Evolutionary conservation across 2,888 invertebrate genomes (phyloP).

Genomic region (Ethmia dodecea): DNA sequence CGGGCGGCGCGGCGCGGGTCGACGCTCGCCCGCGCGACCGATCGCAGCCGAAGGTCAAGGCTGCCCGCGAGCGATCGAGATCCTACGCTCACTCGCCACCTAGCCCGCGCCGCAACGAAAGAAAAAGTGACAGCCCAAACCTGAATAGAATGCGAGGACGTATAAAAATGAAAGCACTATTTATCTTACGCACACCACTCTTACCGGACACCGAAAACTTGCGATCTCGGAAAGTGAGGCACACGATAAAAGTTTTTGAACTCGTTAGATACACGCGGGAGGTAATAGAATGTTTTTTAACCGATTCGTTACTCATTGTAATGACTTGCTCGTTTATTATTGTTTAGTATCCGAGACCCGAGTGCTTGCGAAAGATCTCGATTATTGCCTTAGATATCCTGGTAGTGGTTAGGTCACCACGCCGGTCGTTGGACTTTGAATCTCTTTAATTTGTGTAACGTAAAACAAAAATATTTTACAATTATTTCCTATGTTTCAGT

Average conservation of each 20-base stretch:
- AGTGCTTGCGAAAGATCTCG: constrained; percentile 49
- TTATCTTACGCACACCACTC: constrained; percentile 1
- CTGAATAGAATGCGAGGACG: constrained; percentile 72
- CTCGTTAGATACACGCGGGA: too few relatives aligned
- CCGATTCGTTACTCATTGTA: constrained; percentile 35
- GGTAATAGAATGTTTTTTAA: constrained; percentile 9
- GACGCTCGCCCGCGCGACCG: constrained; percentile 67
- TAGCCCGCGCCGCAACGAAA: constrained; percentile 51
- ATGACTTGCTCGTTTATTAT: constrained; percentile 37
- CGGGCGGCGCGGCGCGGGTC: constrained; percentile 36
- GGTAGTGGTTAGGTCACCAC: constrained; percentile 40
- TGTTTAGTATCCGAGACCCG: constrained; percentile 16
- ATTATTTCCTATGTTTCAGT: constrained; percentile 26
- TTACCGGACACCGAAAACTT: background rate
- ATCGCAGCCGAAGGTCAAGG: constrained; percentile 73
- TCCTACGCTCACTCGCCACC: constrained; percentile 35
- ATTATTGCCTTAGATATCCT: constrained; percentile 39
- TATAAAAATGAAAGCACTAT: constrained; percentile 71
- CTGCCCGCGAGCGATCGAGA: constrained; percentile 51
- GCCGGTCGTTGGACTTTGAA: constrained; percentile 38
- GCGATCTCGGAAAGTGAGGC: background rate
- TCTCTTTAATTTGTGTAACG: too few relatives aligned
- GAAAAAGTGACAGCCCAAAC: constrained; percentile 76
- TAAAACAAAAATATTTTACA: too few relatives aligned
- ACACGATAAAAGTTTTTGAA: background rate